Evolutionary conservation across 2,113 vertebrate genomes (phyloP).

Genomic region (Isurus oxyrinchus): DNA sequence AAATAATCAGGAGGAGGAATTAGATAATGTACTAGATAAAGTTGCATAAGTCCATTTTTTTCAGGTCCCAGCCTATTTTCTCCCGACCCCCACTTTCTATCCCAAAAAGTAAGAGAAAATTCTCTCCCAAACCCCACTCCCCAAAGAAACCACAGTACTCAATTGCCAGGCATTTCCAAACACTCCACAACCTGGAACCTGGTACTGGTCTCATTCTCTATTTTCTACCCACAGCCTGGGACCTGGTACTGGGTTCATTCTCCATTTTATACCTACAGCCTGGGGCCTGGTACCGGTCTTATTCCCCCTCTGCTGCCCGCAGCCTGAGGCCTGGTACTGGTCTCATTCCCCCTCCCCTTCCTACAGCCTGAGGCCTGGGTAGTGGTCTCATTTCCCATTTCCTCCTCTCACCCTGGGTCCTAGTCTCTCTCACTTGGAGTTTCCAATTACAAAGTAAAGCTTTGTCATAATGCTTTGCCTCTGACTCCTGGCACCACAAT

Average conservation of each 20-base stretch:
- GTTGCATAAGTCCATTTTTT: not conserved
- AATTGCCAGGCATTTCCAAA: not conserved
- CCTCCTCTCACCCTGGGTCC: too few species aligned
- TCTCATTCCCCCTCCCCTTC: not conserved
- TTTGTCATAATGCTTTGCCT: not conserved
- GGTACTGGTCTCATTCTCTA: not conserved
- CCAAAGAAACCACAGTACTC: not conserved
- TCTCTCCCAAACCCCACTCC: not conserved
- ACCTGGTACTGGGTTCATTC: not conserved
- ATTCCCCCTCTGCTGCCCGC: not conserved
- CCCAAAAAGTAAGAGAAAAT: not conserved
- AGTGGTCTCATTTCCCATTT: too few species aligned
- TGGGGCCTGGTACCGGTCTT: not conserved
- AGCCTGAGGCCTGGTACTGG: not conserved
- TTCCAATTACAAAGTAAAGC: not conserved
- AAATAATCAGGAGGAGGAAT: not conserved
- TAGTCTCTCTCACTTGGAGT: not conserved
- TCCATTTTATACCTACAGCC: not conserved
- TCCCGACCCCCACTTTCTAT: not conserved
- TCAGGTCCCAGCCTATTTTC: not conserved
- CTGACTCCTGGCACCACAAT: not conserved
- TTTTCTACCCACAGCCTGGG: not conserved
- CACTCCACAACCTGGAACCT: not conserved
- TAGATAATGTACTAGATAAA: not conserved
- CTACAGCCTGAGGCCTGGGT: too few species aligned